Conservation (phyloP, 2,113 vertebrate species). For the Nematolebias whitei region DNA sequence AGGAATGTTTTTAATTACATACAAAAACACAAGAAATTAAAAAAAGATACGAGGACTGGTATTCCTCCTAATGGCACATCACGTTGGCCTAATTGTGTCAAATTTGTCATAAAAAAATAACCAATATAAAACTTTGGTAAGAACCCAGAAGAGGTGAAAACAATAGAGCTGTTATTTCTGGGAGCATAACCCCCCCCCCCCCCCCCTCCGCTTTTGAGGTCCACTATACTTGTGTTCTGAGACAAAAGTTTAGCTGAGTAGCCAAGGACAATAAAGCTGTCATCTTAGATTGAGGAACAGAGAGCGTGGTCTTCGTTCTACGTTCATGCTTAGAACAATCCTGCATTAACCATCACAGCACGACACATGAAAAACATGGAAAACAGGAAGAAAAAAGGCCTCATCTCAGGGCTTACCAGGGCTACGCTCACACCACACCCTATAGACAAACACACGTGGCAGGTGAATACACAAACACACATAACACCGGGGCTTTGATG, state of each 20-base stretch:
- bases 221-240: slow-evolving; percentile 33
- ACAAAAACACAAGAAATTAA: neutral
- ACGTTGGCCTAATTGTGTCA: slow-evolving; percentile 57
- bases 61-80: slow-evolving; percentile 24
- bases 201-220: slow-evolving; percentile 24
- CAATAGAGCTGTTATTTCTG: slow-evolving; percentile 8
- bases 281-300: slow-evolving; percentile 61
- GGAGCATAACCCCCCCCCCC: slow-evolving; percentile 2
- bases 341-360: slow-evolving; percentile 41
- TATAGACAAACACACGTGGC: slow-evolving; percentile 64
- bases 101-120: slow-evolving; percentile 23
- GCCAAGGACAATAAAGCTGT: slow-evolving; percentile 70
- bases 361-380: slow-evolving; percentile 29
- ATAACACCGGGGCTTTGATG: slow-evolving; percentile 60
- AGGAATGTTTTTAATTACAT: slow-evolving; percentile 9
- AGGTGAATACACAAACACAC: slow-evolving; percentile 70
- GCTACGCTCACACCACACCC: slow-evolving; percentile 56
- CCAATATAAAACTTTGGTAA: neutral
- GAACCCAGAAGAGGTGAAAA: neutral
- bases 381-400: slow-evolving; percentile 56
- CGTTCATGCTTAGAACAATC: slow-evolving; percentile 44
- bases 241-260: slow-evolving; percentile 57
- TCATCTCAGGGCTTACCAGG: slow-evolving; percentile 38
- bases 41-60: slow-evolving; percentile 13
- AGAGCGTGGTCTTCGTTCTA: slow-evolving; percentile 27